Evolutionary conservation across 2,797 vertebrate genomes (phyloP).

Genomic region (Sebastes kiyomatsui): DNA sequence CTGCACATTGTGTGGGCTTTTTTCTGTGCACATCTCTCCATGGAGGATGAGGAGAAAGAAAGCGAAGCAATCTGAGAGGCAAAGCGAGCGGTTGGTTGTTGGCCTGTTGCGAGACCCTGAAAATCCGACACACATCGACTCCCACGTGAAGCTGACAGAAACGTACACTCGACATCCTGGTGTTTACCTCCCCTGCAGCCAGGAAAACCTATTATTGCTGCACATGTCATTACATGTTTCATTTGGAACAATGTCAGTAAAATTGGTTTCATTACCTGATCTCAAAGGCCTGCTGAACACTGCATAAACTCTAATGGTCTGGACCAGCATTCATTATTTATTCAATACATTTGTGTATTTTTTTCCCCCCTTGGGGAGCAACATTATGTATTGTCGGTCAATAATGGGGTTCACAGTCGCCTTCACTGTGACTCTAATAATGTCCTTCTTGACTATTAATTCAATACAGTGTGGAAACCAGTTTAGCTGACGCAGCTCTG

Average conservation of each 20-base stretch:
- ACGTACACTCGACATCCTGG: background rate
- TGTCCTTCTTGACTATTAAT: conserved; percentile 1
- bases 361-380: background rate
- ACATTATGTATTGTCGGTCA: conserved; percentile 14
- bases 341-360: conserved; percentile 34
- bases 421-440: background rate
- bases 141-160: conserved; percentile 8
- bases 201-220: conserved; percentile 47
- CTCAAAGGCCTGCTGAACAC: conserved; percentile 47
- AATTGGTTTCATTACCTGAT: conserved; percentile 48
- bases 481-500: background rate
- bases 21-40: background rate
- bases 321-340: conserved; percentile 38
- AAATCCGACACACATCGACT: background rate
- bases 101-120: conserved; percentile 19
- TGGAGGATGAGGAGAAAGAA: conserved; percentile 1
- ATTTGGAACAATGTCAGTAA: conserved; percentile 15
- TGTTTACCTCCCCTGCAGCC: conserved; percentile 34
- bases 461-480: background rate
- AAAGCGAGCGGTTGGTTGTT: background rate
- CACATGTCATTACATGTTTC: conserved; percentile 45
- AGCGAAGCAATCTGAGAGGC: conserved; percentile 19
- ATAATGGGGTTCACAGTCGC: conserved; percentile 7
- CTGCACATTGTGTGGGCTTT: conserved; percentile 2
- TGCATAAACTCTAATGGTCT: conserved; percentile 32